Evolutionary conservation across 2,888 invertebrate genomes (phyloP), one percentile per base, ranked within the genome.

Genomic region (Tetropium fuscum): DNA sequence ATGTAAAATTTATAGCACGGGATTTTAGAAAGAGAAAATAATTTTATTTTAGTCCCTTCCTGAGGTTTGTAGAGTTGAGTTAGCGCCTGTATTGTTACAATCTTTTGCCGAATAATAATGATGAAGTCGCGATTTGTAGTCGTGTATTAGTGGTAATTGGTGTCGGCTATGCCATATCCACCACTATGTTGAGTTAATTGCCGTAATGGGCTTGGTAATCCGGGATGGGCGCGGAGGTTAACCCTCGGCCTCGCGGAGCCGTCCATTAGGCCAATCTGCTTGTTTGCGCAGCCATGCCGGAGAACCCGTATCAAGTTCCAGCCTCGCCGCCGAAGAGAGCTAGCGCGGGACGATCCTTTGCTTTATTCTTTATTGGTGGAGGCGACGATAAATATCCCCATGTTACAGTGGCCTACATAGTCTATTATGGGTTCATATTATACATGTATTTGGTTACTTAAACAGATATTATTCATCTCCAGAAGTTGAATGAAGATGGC

Each of bases 231-330:
- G 83, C 83, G 82, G 77, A 63, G 80, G 78, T 81, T 74, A 77
- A 81, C 83, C 83, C 83, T 81, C 67, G 59, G 64, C 68, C 82
- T 81, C 68, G 58, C 57, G 60, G 67, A 66, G 70, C 74, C 76
- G n/a, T 78, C 79, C 78, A 77, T 78, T 78, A 77, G 76, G 77
- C 75, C 80, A 79, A 78, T 80, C 77, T 78, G 72, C 70, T 69
- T 80, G 80, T 79, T 80, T 79, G 74, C 75, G 73, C 74, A 75
- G 76, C 74, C 74, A 77, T 76, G 72, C 69, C 73, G 59, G 60
- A 58, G 60, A 59, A 73, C 71, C 71, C 60, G 65, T 60, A 66
- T 61, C 63, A 56, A 40, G 51, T 60, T 63, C 54, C 59, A 30
- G 53, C 32, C 41, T 20, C 27, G 45, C 38, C 45, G 41, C 41